Percentiles rank a stretch among this genome's conserved stretches.
These are phyloP conservation scores for Drosophila repleta DNA, from an alignment of 1,140 invertebrate species.

Conservation along the genomic window DNA sequence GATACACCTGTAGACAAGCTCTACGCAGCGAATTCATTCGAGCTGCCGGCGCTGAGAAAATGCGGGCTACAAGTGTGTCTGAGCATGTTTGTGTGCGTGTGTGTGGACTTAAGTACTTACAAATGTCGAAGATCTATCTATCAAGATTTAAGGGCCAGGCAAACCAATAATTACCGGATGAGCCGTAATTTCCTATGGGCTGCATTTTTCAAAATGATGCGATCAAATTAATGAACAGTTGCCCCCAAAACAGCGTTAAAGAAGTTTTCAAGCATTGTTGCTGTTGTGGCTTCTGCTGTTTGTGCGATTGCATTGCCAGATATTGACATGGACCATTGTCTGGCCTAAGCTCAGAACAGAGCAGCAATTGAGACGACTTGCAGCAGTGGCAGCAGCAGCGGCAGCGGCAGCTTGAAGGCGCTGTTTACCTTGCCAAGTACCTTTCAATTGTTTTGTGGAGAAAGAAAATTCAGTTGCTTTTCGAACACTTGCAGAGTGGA, in stretches of 20 bases:
- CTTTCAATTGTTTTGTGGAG: conserved; percentile 66
- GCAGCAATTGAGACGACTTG: conserved; percentile 51
- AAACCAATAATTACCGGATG: conserved; percentile 81
- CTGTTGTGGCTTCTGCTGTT: not conserved
- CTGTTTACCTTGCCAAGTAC: conserved; percentile 59
- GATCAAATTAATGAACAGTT: conserved; percentile 76
- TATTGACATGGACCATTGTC: conserved; percentile 46
- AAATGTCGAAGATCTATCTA: conserved; percentile 64
- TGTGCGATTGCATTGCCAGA: conserved; percentile 55
- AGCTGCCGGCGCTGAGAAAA: conserved; percentile 63
- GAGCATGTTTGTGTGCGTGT: conserved; percentile 1
- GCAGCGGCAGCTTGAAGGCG: conserved; percentile 17
- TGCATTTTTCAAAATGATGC: conserved; percentile 66
- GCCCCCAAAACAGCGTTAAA: conserved; percentile 38
- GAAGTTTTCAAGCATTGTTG: conserved; percentile 42
- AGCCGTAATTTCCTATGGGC: conserved; percentile 72
- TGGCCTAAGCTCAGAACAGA: conserved; percentile 49
- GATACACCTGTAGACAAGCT: conserved; percentile 56
- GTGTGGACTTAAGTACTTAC: conserved; percentile 29
- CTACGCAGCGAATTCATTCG: conserved; percentile 37
- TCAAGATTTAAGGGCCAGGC: conserved; percentile 64
- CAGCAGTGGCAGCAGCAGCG: conserved; percentile 11
- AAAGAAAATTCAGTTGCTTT: conserved; percentile 47
- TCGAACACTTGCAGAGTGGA: conserved; percentile 57
- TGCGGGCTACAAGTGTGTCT: conserved; percentile 36